phyloP scores from a whole-genome alignment of 2,797 vertebrate species.

The Limnodromus scolopaceus region DNA sequence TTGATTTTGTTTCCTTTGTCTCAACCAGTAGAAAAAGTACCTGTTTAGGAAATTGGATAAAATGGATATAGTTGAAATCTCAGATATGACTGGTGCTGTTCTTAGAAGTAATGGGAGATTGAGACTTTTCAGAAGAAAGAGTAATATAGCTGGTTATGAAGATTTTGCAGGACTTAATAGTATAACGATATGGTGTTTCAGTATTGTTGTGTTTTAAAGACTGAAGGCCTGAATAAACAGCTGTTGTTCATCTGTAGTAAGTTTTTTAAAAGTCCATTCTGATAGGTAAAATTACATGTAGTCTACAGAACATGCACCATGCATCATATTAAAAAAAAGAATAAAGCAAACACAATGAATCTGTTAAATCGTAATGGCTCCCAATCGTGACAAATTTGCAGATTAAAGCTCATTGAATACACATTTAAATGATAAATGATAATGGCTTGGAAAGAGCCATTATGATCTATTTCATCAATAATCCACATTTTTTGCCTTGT shows the following conservation, averaged over 20 bases:
- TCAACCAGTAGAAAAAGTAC: not conserved
- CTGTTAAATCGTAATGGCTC: conserved; percentile 65
- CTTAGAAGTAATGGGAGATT: not conserved
- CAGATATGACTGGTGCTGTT: not conserved
- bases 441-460: conserved; percentile 64
- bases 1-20: conserved; percentile 14
- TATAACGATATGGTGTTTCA: rapidly evolving
- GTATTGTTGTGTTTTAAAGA: not conserved
- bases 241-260: not conserved
- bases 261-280: not conserved
- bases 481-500: conserved; percentile 60
- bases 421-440: conserved; percentile 75
- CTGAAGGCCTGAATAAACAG: not conserved
- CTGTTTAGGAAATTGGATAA: not conserved
- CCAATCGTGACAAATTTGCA: conserved; percentile 73
- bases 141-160: not conserved
- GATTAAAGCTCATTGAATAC: conserved; percentile 75
- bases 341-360: conserved; percentile 67
- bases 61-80: not conserved
- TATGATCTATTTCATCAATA: conserved; percentile 75
- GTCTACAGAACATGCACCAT: not conserved
- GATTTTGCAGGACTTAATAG: not conserved
- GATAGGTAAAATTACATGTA: not conserved
- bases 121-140: not conserved
- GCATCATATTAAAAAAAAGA: conserved; percentile 37